Conservation (phyloP, 1,140 invertebrate genomes). For the Drosophila pseudoananassae region DNA sequence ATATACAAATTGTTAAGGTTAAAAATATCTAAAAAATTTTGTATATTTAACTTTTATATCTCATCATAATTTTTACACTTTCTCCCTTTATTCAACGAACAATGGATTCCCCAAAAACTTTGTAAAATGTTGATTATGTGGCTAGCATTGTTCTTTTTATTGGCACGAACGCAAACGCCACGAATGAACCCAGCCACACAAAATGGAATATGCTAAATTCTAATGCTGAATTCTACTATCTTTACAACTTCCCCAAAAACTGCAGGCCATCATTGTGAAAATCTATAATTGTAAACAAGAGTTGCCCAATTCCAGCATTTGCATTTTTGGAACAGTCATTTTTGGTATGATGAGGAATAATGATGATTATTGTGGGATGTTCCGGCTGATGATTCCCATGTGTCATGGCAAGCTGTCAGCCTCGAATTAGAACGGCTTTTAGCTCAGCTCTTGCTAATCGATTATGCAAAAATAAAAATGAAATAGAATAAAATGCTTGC, state of each 20-base stretch:
- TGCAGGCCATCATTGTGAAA: constrained; percentile 61
- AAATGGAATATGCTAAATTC: constrained; percentile 15
- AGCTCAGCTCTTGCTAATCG: constrained; percentile 57
- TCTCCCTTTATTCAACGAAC: constrained; percentile 7
- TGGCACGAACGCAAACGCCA: neutral
- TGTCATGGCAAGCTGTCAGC: constrained; percentile 51
- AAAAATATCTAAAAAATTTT: too few species aligned
- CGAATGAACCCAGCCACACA: constrained; percentile 6
- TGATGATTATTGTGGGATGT: constrained; percentile 25
- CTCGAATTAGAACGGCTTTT: constrained; percentile 27
- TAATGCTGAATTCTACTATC: constrained; percentile 32
- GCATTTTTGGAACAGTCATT: constrained; percentile 43
- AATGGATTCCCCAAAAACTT: neutral
- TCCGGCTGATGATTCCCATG: constrained; percentile 50
- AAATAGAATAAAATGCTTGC: constrained; percentile 59
- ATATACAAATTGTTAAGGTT: neutral
- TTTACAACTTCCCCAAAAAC: constrained; percentile 32
- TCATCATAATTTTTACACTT: neutral
- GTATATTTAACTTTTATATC: too few species aligned
- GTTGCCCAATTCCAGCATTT: constrained; percentile 49
- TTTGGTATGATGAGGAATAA: constrained; percentile 27
- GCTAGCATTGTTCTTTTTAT: constrained; percentile 10
- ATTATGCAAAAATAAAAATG: constrained; percentile 64
- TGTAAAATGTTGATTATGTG: constrained; percentile 8
- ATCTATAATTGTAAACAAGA: constrained; percentile 64